These are phyloP conservation scores for Nemurella pictetii DNA, from an alignment of 2,888 invertebrate genomes.

Conservation along the genomic window DNA sequence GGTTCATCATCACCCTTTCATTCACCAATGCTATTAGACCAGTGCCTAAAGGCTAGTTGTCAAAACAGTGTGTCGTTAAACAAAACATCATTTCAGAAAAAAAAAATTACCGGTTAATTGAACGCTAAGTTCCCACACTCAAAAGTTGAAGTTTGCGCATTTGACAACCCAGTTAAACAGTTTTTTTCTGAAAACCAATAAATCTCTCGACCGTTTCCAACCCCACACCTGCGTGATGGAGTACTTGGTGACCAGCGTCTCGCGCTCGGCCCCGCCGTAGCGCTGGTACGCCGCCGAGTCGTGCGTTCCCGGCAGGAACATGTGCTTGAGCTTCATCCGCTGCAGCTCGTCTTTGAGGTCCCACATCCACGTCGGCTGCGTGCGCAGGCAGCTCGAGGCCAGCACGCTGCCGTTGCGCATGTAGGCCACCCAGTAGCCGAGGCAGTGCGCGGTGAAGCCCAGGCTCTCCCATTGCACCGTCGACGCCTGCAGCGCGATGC, in stretches of 20 bases:
- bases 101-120: too few relatives aligned
- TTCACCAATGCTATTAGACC: too few relatives aligned
- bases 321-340: slow-evolving; percentile 54
- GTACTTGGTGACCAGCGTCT: slow-evolving; percentile 55
- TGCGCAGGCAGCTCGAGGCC: slow-evolving; percentile 55
- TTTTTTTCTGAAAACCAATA: too few relatives aligned
- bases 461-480: background rate
- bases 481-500: background rate
- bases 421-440: slow-evolving; percentile 38
- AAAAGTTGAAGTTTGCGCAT: too few relatives aligned
- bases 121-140: too few relatives aligned
- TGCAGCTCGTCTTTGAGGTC: slow-evolving; percentile 54
- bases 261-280: slow-evolving; percentile 43
- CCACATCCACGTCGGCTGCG: slow-evolving; percentile 63
- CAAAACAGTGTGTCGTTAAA: too few relatives aligned
- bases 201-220: too few relatives aligned
- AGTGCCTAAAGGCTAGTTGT: too few relatives aligned
- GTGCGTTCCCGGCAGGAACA: slow-evolving; percentile 72
- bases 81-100: too few relatives aligned
- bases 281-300: slow-evolving; percentile 64
- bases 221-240: slow-evolving; percentile 55
- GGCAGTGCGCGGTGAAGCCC: slow-evolving; percentile 29
- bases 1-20: too few relatives aligned
- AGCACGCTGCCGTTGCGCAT: slow-evolving; percentile 26
- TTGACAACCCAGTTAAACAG: too few relatives aligned